These are phyloP conservation scores for Agelastica alni DNA, from an alignment of 2,888 invertebrate genomes.

Conservation along the genomic window DNA sequence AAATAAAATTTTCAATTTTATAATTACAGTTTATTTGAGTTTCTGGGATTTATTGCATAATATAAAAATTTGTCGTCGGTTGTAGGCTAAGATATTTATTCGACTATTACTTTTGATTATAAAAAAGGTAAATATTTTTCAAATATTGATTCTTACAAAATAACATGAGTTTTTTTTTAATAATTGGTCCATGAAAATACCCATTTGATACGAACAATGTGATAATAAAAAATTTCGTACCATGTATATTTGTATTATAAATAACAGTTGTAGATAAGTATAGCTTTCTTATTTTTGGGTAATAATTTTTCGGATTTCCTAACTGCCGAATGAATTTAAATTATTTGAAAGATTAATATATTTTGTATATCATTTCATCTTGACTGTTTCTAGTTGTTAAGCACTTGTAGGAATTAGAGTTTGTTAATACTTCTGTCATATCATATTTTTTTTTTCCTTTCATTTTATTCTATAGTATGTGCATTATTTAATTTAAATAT, in stretches of 20 bases:
- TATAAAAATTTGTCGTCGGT: too few relatives aligned
- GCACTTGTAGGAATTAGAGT: conserved; percentile 40
- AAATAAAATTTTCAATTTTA: too few relatives aligned
- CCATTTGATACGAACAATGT: conserved; percentile 39
- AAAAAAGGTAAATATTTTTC: conserved; percentile 14
- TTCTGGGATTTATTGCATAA: too few relatives aligned
- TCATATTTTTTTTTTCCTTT: conserved; percentile 13
- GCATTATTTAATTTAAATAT: conserved; percentile 14
- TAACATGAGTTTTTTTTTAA: not conserved
- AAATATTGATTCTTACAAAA: conserved; percentile 4
- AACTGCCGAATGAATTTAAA: conserved; percentile 34
- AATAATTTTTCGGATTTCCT: conserved; percentile 13
- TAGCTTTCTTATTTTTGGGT: conserved; percentile 33
- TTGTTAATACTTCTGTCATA: conserved; percentile 30
- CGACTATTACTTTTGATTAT: too few relatives aligned
- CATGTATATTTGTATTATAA: conserved; percentile 46
- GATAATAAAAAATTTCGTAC: conserved; percentile 40
- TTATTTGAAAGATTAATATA: conserved; percentile 33
- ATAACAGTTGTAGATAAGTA: conserved; percentile 39
- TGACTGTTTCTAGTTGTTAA: conserved; percentile 34
- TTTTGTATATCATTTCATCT: conserved; percentile 38
- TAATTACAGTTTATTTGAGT: too few relatives aligned
- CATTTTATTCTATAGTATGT: conserved; percentile 17
- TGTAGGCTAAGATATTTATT: too few relatives aligned
- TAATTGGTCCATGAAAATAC: conserved; percentile 13